Conservation (phyloP, 2,113 vertebrate species). For the Cyprinodon variegatus region DNA sequence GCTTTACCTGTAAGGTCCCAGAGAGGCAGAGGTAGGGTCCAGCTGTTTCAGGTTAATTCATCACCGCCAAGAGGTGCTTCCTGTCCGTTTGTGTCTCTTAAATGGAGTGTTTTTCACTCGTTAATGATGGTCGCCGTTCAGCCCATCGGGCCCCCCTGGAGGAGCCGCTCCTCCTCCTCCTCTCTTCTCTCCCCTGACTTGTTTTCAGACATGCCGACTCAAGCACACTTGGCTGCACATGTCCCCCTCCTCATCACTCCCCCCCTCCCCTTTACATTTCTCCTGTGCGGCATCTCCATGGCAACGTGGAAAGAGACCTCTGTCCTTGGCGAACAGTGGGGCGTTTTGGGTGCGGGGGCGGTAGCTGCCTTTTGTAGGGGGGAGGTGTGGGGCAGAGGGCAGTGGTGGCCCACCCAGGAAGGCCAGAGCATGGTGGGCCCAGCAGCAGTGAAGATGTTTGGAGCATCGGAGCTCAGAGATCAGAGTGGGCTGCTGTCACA, state of each 20-base stretch:
- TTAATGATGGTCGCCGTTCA: no score
- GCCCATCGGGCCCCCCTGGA: no score
- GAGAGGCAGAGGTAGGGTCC: no score
- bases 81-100: no score
- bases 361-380: constrained; percentile 34
- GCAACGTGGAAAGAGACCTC: constrained; percentile 82
- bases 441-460: constrained; percentile 53
- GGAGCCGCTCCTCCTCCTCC: constrained; percentile 9
- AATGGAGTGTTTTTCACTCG: no score
- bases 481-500: constrained; percentile 74
- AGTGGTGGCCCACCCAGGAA: constrained; percentile 63
- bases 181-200: constrained; percentile 60
- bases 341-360: constrained; percentile 56
- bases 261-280: constrained; percentile 72
- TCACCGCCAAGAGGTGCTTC: no score
- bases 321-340: constrained; percentile 76
- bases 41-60: no score
- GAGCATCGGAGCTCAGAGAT: constrained; percentile 53
- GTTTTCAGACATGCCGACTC: constrained; percentile 78
- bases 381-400: constrained; percentile 25
- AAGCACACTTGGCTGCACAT: constrained; percentile 81
- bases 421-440: constrained; percentile 58
- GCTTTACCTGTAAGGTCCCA: no score
- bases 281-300: constrained; percentile 82
- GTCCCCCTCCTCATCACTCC: constrained; percentile 42